phyloP scores from a whole-genome alignment of 1,140 invertebrate species.

The Ceratoteleas bidentatus region DNA sequence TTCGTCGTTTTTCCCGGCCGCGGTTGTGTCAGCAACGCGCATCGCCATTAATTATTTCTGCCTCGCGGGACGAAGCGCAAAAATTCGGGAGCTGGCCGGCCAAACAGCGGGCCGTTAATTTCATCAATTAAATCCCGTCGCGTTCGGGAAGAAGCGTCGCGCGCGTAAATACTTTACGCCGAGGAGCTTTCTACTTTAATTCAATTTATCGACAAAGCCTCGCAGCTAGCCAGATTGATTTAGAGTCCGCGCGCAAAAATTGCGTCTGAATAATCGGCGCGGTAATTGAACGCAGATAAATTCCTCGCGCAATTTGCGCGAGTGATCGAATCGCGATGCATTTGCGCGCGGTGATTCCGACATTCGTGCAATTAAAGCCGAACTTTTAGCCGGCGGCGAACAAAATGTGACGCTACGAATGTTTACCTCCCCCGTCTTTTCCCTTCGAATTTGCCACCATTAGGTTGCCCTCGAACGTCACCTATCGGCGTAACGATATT shows the following conservation, averaged over 20 bases:
- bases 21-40: too few species aligned
- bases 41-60: too few species aligned
- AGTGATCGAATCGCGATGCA: conserved; percentile 21
- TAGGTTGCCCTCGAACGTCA: neutral
- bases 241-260: conserved; percentile 46
- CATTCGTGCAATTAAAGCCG: conserved; percentile 9
- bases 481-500: conserved; percentile 20
- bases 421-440: neutral
- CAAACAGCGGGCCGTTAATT: conserved; percentile 29
- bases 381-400: conserved; percentile 7
- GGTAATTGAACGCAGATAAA: conserved; percentile 47
- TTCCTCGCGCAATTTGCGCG: conserved; percentile 21
- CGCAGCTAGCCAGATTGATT: conserved; percentile 52
- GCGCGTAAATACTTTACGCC: conserved; percentile 48
- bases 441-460: too few species aligned
- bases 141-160: conserved; percentile 35
- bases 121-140: conserved; percentile 43
- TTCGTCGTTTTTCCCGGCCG: too few species aligned
- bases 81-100: conserved; percentile 16
- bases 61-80: neutral
- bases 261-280: conserved; percentile 42
- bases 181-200: conserved; percentile 53
- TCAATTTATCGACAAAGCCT: conserved; percentile 62
- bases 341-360: neutral
- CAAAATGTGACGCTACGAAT: conserved; percentile 1